phyloP scores from a whole-genome alignment of 1,140 invertebrate genomes.

The Drosophila willistoni region DNA sequence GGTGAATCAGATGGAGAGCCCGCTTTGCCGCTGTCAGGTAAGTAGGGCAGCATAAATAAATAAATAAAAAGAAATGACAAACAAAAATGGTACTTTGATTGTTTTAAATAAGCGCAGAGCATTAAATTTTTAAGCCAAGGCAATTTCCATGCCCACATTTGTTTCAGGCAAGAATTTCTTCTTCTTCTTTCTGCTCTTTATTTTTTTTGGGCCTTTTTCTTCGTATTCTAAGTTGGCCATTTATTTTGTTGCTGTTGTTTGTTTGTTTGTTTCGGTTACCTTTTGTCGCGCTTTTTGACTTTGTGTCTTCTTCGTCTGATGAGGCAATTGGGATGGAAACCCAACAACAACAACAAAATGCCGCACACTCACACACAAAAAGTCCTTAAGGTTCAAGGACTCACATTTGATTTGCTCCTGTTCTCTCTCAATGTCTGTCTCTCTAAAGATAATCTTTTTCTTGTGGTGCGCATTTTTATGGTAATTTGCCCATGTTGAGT shows the following conservation, averaged over 20 bases:
- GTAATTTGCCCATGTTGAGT: slow-evolving; percentile 57
- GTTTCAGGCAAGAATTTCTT: slow-evolving; percentile 30
- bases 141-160: slow-evolving; percentile 49
- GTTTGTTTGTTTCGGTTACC: slow-evolving; percentile 1
- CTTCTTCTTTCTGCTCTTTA: neutral
- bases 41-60: slow-evolving; percentile 65
- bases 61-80: slow-evolving; percentile 61
- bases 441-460: slow-evolving; percentile 69
- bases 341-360: slow-evolving; percentile 24
- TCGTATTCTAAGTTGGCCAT: slow-evolving; percentile 54
- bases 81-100: slow-evolving; percentile 48
- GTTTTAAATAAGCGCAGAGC: slow-evolving; percentile 57
- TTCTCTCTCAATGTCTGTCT: slow-evolving; percentile 30
- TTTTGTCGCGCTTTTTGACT: slow-evolving; percentile 34
- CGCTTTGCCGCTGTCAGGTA: slow-evolving; percentile 45
- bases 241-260: slow-evolving; percentile 22
- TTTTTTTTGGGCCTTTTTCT: neutral
- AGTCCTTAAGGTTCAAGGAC: slow-evolving; percentile 71
- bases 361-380: slow-evolving; percentile 11
- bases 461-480: slow-evolving; percentile 75
- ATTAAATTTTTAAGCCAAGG: slow-evolving; percentile 55
- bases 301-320: slow-evolving; percentile 37
- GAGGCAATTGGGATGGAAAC: slow-evolving; percentile 43
- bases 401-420: slow-evolving; percentile 53
- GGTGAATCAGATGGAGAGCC: neutral